Evolutionary conservation across 2,797 vertebrate genomes (phyloP).

Genomic region (Acrocephalus scirpaceus): DNA sequence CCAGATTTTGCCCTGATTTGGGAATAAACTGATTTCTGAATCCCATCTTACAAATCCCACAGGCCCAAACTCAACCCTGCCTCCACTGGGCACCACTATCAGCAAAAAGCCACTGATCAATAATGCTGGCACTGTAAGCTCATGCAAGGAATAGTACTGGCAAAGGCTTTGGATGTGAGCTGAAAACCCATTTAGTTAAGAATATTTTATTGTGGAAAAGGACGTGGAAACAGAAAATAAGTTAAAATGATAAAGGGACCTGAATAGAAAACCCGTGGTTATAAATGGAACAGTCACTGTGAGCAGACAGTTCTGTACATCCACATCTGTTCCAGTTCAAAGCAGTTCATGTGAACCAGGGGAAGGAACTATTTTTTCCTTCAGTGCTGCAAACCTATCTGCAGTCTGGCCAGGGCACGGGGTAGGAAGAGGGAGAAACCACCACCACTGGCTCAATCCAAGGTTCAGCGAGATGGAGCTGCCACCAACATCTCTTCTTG

Average conservation of each 20-base stretch:
- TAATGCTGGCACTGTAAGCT: background rate
- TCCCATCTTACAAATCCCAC: background rate
- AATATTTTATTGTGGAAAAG: constrained; percentile 65
- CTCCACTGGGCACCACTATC: background rate
- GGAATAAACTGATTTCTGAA: background rate
- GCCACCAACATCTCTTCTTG: background rate
- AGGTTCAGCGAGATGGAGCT: background rate
- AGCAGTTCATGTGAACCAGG: constrained; percentile 72
- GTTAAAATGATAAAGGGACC: constrained; percentile 52
- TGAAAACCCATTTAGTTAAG: constrained; percentile 19
- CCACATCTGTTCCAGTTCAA: constrained; percentile 72
- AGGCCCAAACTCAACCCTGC: background rate
- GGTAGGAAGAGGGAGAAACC: background rate
- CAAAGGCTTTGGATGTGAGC: background rate
- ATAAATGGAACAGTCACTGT: constrained; percentile 64
- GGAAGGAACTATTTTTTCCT: constrained; percentile 52
- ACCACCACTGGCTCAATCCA: background rate
- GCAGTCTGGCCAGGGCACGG: background rate
- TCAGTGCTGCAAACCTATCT: background rate
- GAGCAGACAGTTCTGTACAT: constrained; percentile 66
- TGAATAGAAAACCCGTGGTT: constrained; percentile 44
- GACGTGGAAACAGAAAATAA: constrained; percentile 52
- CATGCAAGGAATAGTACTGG: background rate
- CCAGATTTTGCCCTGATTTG: background rate
- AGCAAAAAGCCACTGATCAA: background rate